These are phyloP conservation scores for Tuberolachnus salignus DNA, from an alignment of 2,888 invertebrate species.

Conservation along the genomic window DNA sequence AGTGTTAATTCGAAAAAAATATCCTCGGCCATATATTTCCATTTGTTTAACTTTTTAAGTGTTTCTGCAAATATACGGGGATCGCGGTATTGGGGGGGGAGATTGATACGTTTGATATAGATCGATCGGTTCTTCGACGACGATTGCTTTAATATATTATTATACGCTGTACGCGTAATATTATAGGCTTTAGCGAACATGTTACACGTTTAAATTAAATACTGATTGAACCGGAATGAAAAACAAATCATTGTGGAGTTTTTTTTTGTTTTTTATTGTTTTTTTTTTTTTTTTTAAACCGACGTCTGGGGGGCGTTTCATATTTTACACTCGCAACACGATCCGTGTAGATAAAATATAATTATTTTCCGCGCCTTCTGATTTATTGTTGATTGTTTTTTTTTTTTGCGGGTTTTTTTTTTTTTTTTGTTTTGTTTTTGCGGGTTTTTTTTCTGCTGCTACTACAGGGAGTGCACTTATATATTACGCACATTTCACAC, in stretches of 20 bases:
- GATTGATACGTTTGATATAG: too few relatives aligned
- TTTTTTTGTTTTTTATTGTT: too few relatives aligned
- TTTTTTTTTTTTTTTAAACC: too few relatives aligned
- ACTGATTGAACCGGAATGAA: slow-evolving; percentile 26
- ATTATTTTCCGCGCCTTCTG: not conserved
- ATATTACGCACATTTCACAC: too few relatives aligned
- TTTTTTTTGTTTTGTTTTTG: too few relatives aligned
- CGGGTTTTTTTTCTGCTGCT: too few relatives aligned
- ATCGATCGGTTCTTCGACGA: slow-evolving; percentile 6
- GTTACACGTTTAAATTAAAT: slow-evolving; percentile 28
- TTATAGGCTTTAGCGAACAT: not conserved
- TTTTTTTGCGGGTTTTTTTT: too few relatives aligned
- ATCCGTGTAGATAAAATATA: not conserved
- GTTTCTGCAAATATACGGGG: slow-evolving; percentile 21
- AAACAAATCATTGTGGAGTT: slow-evolving; percentile 9
- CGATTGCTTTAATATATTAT: not conserved
- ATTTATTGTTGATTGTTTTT: not conserved
- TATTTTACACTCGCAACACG: too few relatives aligned
- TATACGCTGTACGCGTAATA: too few relatives aligned
- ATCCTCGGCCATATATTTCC: slow-evolving; percentile 27
- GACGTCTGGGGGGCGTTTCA: too few relatives aligned
- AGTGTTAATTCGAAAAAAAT: slow-evolving; percentile 18
- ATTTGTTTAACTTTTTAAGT: slow-evolving; percentile 45
- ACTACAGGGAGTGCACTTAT: too few relatives aligned
- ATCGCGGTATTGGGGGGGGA: too few relatives aligned